phyloP scores from a whole-genome alignment of 2,888 invertebrate genomes.

The Chaetoderma sp. region DNA sequence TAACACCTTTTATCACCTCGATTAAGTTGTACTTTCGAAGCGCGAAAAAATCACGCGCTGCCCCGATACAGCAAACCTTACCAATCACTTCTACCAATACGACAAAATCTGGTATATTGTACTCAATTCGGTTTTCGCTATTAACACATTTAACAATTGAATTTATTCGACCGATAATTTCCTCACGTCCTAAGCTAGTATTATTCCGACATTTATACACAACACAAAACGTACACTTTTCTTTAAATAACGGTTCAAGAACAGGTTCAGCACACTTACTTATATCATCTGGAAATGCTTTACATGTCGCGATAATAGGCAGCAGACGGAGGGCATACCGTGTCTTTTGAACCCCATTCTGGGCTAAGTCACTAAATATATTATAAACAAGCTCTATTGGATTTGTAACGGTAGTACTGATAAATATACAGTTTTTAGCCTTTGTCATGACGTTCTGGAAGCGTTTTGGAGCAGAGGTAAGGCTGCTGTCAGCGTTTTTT shows the following conservation, averaged over 20 bases:
- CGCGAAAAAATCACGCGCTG: conserved; percentile 83
- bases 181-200: conserved; percentile 75
- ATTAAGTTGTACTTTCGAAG: conserved; percentile 88
- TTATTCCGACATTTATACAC: conserved; percentile 62
- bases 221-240: conserved; percentile 48
- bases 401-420: conserved; percentile 80
- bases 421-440: conserved; percentile 87
- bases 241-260: conserved; percentile 79
- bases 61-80: conserved; percentile 82
- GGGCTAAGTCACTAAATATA: conserved; percentile 80
- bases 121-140: conserved; percentile 79
- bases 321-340: conserved; percentile 83
- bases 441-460: conserved; percentile 81
- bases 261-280: conserved; percentile 77
- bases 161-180: conserved; percentile 76
- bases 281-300: conserved; percentile 82
- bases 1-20: too few relatives aligned
- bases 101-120: conserved; percentile 80
- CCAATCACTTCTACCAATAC: conserved; percentile 87
- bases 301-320: conserved; percentile 84
- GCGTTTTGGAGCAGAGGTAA: conserved; percentile 52
- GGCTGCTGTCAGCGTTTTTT: conserved; percentile 36
- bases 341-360: conserved; percentile 79
- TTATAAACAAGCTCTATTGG: conserved; percentile 79
- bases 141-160: conserved; percentile 77